A percentile compares a stretch with the other conserved stretches of the same genome.
Evolutionary conservation across 2,113 vertebrate species (phyloP).

Genomic region (Rhinopomastus cyanomelas): DNA sequence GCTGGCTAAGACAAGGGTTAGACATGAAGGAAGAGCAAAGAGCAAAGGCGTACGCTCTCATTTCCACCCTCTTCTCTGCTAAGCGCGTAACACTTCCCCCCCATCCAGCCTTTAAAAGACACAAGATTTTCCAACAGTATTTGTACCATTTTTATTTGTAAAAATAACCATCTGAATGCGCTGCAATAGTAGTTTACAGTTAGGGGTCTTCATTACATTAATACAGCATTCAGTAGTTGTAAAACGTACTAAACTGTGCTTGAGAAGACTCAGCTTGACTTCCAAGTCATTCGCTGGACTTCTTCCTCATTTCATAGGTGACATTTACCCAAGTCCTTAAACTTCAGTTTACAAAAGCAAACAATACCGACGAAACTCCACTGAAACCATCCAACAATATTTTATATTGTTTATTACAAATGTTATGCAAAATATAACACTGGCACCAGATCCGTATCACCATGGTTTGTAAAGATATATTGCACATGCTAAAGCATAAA

Average conservation of each 20-base stretch:
- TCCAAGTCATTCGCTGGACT: conserved; percentile 55
- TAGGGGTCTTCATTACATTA: conserved; percentile 68
- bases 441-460: conserved; percentile 77
- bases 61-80: background rate
- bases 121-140: conserved; percentile 61
- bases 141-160: conserved; percentile 84
- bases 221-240: conserved; percentile 80
- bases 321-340: conserved; percentile 61
- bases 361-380: conserved; percentile 74
- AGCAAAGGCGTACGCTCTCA: accelerated
- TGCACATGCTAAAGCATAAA: conserved; percentile 84
- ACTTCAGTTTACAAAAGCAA: conserved; percentile 71
- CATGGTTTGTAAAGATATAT: conserved; percentile 80
- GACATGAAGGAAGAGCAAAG: background rate
- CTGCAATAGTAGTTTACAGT: conserved; percentile 72
- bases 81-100: background rate
- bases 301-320: conserved; percentile 49
- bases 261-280: conserved; percentile 66
- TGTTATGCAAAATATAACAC: conserved; percentile 81
- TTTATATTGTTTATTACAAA: conserved; percentile 77
- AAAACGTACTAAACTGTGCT: conserved; percentile 79
- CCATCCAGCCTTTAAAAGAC: background rate
- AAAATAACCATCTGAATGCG: conserved; percentile 85
- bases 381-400: conserved; percentile 70
- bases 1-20: background rate